Evolutionary conservation across 2,888 invertebrate genomes (phyloP).

Genomic region (Stramonita haemastoma): DNA sequence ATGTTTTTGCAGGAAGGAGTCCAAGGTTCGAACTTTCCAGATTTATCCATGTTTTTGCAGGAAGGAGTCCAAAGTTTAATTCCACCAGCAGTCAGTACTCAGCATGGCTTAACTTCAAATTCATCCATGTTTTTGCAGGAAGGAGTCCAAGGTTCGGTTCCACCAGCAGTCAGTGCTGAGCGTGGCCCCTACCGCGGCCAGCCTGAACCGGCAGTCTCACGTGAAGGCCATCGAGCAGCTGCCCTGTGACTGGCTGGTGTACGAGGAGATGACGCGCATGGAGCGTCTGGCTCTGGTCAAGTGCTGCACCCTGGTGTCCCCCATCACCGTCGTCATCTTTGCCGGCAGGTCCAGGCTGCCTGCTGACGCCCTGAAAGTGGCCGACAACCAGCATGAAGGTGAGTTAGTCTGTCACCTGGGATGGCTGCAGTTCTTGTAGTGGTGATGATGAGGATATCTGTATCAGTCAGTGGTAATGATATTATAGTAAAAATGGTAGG

Average conservation of each 20-base stretch:
- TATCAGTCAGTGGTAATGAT: no score
- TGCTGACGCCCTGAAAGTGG: slow-evolving; percentile 74
- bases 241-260: slow-evolving; percentile 90
- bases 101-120: no score
- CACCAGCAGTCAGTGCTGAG: slow-evolving; percentile 82
- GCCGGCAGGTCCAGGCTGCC: slow-evolving; percentile 85
- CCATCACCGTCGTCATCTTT: slow-evolving; percentile 88
- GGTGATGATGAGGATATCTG: no score
- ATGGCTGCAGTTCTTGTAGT: no score
- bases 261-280: slow-evolving; percentile 88
- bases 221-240: slow-evolving; percentile 78
- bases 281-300: slow-evolving; percentile 84
- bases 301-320: slow-evolving; percentile 89
- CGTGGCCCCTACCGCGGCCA: slow-evolving; percentile 62
- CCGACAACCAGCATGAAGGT: slow-evolving; percentile 45
- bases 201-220: slow-evolving; percentile 62
- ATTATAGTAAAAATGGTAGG: neutral
- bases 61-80: slow-evolving; percentile 82
- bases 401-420: neutral
- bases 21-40: slow-evolving; percentile 81
- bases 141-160: slow-evolving; percentile 83
- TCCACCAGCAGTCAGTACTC: slow-evolving; percentile 83
- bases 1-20: no score
- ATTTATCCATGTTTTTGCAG: no score
- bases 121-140: no score